These are phyloP conservation scores for Brachionus sp. DNA, from an alignment of 1,140 invertebrate species.

Conservation along the genomic window DNA sequence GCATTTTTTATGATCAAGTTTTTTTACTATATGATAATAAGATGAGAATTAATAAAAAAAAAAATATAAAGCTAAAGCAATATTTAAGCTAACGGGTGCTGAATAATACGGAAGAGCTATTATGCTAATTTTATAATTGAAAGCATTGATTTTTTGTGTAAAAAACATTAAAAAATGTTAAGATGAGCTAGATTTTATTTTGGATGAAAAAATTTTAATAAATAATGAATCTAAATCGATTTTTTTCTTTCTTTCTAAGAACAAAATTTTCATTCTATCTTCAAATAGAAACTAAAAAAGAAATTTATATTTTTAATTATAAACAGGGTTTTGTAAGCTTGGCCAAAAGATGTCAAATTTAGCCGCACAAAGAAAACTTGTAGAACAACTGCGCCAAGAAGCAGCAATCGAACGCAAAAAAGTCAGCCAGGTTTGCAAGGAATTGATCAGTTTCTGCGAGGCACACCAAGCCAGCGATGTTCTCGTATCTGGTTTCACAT, in stretches of 20 bases:
- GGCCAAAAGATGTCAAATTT: conserved; percentile 38
- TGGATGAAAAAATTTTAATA: background rate
- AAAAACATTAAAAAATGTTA: background rate
- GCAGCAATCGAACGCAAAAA: conserved; percentile 45
- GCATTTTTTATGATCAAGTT: too few species aligned
- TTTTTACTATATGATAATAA: background rate
- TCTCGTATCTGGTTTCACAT: conserved; percentile 25
- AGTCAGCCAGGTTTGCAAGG: conserved; percentile 45
- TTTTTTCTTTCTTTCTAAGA: background rate
- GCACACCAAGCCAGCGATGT: conserved; percentile 43
- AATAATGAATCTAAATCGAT: background rate
- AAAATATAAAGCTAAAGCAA: background rate
- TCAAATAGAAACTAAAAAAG: background rate
- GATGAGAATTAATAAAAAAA: background rate
- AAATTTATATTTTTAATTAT: background rate
- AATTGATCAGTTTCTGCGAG: conserved; percentile 45
- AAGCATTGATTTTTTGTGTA: background rate
- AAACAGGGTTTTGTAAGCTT: background rate
- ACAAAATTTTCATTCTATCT: background rate
- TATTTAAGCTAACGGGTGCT: background rate
- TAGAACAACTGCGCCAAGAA: conserved; percentile 41
- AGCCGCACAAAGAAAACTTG: conserved; percentile 39
- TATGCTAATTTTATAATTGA: background rate
- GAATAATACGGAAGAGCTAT: background rate
- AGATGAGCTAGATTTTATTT: background rate